Base-by-base conservation (phyloP, 2,797 vertebrate genomes). In the Cygnus olor region DNA sequence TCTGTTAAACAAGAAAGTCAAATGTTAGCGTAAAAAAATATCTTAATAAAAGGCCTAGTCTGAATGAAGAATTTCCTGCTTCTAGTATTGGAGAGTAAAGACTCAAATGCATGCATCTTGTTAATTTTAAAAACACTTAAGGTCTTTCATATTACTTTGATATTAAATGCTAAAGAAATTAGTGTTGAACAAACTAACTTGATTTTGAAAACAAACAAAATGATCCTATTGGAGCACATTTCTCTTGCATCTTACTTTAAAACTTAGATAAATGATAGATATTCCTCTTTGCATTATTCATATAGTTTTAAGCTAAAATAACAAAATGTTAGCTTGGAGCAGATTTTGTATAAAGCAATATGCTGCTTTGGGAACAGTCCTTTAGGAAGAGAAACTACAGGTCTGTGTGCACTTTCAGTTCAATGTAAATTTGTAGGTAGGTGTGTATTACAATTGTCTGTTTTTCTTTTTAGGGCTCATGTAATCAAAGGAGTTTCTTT, bases 381-480 rank as follows among this genome's bases (percentile, higher is more conserved):
- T 91, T 80, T 93, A 70, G 74, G 85, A 95, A 81, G 44, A 76
- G 77, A 54, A 95, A 14, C 77, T 58, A 11, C 81, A 24, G 54
- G 70, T 95, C 85, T 96, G 57, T 88, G 42, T 97, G 78, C 94
- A 21, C 91, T 95, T 97, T 96, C 89, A 94, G 68, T 91, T 95
- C 90, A 65, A 65, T 95, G 88, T 94, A 24, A 70, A 81, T 94
- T 78, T 97, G 72, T 96, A 95, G 96, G 90, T 83, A 93, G 95
- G 91, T 80, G 71, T 38, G 5, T 94, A 86, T 98, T 96, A 98
- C 96, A 96, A 95, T 94, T 98, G 92, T 98, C 95, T 98, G 96
- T 97, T 98, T 98, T 97, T 97, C 97, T 97, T 98, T 98, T 97
- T 96, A 98, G 98, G 97, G 92, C 96, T 97, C 96, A 97, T 98